phyloP scores from a whole-genome alignment of 2,113 vertebrate species.

The Paedocypris sp. region DNA sequence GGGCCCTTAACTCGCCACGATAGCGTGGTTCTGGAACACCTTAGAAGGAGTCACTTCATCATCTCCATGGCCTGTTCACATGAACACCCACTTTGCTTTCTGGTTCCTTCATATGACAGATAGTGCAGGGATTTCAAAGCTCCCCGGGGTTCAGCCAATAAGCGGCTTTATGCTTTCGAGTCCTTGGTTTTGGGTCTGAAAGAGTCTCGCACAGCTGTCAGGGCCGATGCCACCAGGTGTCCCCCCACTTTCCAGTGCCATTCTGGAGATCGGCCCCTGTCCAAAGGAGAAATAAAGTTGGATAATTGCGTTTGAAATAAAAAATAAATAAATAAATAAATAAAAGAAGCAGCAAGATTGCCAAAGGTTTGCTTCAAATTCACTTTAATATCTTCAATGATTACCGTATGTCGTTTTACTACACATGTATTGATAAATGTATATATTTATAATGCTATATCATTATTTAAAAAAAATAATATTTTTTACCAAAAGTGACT shows the following conservation, averaged over 20 bases:
- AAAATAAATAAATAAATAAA: too few relatives aligned
- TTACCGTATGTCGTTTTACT: too few relatives aligned
- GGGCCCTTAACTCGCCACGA: neutral
- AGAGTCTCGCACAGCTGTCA: constrained; percentile 58
- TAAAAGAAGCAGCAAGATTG: too few relatives aligned
- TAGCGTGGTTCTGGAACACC: neutral
- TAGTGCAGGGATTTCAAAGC: neutral
- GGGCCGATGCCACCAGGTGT: constrained; percentile 51
- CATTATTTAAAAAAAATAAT: neutral
- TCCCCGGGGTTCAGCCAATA: neutral
- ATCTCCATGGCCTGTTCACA: neutral
- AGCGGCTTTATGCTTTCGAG: constrained; percentile 38
- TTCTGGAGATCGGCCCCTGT: constrained; percentile 62
- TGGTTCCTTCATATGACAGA: neutral
- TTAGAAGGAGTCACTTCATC: neutral
- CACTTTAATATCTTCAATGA: too few relatives aligned
- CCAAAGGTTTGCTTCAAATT: too few relatives aligned
- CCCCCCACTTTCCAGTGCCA: constrained; percentile 66
- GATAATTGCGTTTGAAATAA: neutral
- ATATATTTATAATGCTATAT: too few relatives aligned
- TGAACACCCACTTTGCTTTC: neutral
- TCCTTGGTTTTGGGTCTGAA: constrained; percentile 47
- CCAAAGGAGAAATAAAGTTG: constrained; percentile 15
- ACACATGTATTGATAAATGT: too few relatives aligned
- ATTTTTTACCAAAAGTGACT: neutral